Base-by-base conservation (phyloP, 2,113 vertebrate genomes). In the Stegastes partitus region DNA sequence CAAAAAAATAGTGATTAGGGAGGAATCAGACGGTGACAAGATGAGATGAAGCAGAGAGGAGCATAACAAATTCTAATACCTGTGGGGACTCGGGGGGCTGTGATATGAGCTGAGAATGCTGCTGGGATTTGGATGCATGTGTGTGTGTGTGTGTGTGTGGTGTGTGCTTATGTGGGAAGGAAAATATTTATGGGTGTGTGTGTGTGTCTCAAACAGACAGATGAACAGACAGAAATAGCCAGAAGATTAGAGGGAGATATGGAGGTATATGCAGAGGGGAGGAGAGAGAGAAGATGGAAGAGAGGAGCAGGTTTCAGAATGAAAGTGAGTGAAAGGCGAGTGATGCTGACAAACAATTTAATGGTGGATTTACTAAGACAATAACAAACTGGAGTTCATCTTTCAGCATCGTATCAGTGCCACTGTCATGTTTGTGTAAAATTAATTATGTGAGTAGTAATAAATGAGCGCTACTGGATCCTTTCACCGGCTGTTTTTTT, bases 141-240 rank as follows among this genome's bases (percentile, higher is more conserved):
- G 61, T 51, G 39, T 49, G 21, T 25, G 44, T 67, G 34, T 31
- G 45, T 49, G 45, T 49, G 45, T 49, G 39, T 42, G 39, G 47
- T 75, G 77, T 12, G 49, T 80, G 70, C 22, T 63, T 79, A 28
- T 82, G 70, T 79, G 79, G 56, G 66, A 66, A 55, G 39, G 51
- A 51, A 49, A 72, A 78, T 82, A 83, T 91, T 76, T 81, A 57
- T 88, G 69, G 7, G 55, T 34, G 65, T 70, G 75, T 77, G 63
- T 51, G 67, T 21, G 18, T 72, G 64, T 65, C 42, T 77, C 23
- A 65, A 82, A 87, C 74, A 82, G 78, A 79, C 71, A 83, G 84
- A 90, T 86, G 79, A 88, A 91, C 73, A 72, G 78, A 80, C 76
- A 74, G 83, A 91, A 81, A 92, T 86, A 89, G 76, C 81, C 61